phyloP scores from a whole-genome alignment of 2,113 vertebrate species.

The Hemiprocne comata region DNA sequence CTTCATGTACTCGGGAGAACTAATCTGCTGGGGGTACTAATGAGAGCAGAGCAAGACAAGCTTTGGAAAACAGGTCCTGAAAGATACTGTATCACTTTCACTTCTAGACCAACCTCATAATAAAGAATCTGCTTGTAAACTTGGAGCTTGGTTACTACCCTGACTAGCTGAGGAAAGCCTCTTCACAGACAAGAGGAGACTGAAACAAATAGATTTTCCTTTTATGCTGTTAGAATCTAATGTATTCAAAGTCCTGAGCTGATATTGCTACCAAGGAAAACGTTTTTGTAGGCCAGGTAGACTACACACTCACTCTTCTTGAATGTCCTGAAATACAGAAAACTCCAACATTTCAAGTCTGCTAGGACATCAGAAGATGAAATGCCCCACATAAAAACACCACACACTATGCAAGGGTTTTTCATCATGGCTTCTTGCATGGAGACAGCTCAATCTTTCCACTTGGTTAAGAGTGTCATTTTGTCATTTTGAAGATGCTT shows the following conservation, averaged over 20 bases:
- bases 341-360: neutral
- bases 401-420: neutral
- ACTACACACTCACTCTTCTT: neutral
- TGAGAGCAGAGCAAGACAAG: neutral
- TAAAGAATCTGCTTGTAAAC: neutral
- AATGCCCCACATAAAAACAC: neutral
- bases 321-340: neutral
- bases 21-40: slow-evolving; percentile 31
- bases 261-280: neutral
- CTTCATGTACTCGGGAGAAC: neutral
- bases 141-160: neutral
- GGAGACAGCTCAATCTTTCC: neutral
- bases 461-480: neutral
- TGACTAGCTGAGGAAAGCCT: neutral
- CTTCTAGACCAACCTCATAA: neutral
- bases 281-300: fast-evolving
- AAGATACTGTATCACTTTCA: neutral
- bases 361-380: neutral
- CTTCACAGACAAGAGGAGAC: neutral
- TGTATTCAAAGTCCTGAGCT: neutral
- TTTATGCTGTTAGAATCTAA: neutral
- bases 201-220: neutral
- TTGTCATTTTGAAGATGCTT: neutral
- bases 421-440: neutral
- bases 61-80: neutral